A percentile compares a stretch with the other conserved stretches of the same genome.
Conservation (phyloP, 2,113 vertebrate species). For the Bothrops jararaca region DNA sequence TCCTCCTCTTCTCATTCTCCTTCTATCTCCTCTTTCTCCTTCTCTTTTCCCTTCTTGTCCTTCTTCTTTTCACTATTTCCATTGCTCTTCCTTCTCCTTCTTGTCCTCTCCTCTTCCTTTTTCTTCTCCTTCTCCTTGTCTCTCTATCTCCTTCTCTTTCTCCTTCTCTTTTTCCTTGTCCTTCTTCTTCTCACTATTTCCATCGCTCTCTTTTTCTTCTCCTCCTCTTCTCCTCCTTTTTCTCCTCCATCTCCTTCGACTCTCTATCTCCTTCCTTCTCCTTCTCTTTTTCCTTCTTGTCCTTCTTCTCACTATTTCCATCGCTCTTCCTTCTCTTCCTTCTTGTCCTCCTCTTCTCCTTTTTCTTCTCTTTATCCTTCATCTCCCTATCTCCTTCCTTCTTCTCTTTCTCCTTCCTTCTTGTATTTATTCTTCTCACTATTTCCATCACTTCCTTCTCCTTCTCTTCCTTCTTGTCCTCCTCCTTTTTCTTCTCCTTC, state of each 20-base stretch:
- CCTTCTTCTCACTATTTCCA: too few relatives aligned
- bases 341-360: too few relatives aligned
- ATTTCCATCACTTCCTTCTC: too few relatives aligned
- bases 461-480: too few relatives aligned
- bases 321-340: neutral
- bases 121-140: neutral
- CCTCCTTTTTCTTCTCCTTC: accelerated
- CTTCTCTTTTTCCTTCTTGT: too few relatives aligned
- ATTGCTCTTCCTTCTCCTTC: accelerated
- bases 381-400: neutral
- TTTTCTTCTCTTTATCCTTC: neutral
- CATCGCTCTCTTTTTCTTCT: too few relatives aligned
- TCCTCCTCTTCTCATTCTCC: accelerated
- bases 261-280: too few relatives aligned
- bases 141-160: neutral
- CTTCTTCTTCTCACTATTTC: too few relatives aligned
- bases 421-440: too few relatives aligned
- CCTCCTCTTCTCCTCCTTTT: neutral
- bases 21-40: neutral
- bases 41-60: neutral
- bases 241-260: neutral
- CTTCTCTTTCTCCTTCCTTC: too few relatives aligned
- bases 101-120: constrained; percentile 43
- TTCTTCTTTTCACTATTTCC: too few relatives aligned
- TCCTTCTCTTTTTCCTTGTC: neutral